A percentile compares a stretch with the other conserved stretches of the same genome.
Evolutionary conservation across 2,888 invertebrate genomes (phyloP).

Genomic region (Aromia moschata): DNA sequence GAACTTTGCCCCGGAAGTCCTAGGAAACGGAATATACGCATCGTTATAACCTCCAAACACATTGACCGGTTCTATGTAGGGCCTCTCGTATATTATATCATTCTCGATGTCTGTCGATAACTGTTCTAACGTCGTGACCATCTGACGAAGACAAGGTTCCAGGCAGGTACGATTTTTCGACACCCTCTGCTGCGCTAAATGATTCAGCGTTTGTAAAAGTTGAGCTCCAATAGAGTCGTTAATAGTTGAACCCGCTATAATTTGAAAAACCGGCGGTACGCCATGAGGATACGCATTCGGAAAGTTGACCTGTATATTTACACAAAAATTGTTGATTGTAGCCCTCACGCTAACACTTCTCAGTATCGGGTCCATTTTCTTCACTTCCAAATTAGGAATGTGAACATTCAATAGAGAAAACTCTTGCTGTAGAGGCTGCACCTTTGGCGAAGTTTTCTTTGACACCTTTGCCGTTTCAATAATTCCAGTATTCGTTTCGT

Average conservation of each 20-base stretch:
- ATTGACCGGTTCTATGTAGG: slow-evolving; percentile 47
- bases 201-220: slow-evolving; percentile 81
- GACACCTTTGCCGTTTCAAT: slow-evolving; percentile 38
- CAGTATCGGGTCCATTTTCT: slow-evolving; percentile 64
- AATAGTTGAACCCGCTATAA: slow-evolving; percentile 72
- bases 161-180: slow-evolving; percentile 87
- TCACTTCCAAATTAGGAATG: slow-evolving; percentile 76
- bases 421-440: slow-evolving; percentile 76
- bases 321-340: slow-evolving; percentile 65
- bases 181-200: slow-evolving; percentile 83
- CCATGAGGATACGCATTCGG: slow-evolving; percentile 79
- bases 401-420: slow-evolving; percentile 79
- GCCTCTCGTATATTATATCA: slow-evolving; percentile 55
- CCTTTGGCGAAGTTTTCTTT: slow-evolving; percentile 60
- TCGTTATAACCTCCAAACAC: slow-evolving; percentile 68
- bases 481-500: slow-evolving; percentile 31
- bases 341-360: slow-evolving; percentile 70
- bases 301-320: slow-evolving; percentile 73
- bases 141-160: slow-evolving; percentile 82
- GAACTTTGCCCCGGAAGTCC: slow-evolving; percentile 93
- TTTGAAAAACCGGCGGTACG: slow-evolving; percentile 72
- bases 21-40: slow-evolving; percentile 91
- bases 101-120: slow-evolving; percentile 68
- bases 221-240: slow-evolving; percentile 77
- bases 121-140: slow-evolving; percentile 73